Base-by-base conservation (phyloP, 2,888 invertebrate genomes). In the Plagodis pulveraria region DNA sequence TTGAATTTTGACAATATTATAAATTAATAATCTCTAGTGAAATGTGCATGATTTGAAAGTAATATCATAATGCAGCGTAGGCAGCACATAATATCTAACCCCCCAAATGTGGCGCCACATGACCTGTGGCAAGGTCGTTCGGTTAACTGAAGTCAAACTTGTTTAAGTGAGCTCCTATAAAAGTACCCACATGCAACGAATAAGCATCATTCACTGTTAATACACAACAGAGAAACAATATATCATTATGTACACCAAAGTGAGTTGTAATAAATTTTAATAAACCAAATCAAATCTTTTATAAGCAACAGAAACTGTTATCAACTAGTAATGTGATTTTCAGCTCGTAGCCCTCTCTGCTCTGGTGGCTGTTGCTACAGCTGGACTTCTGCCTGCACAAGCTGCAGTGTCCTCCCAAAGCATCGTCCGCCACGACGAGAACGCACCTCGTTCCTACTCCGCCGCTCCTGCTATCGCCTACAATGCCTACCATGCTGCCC, bases 401-500 rank as follows among this genome's bases (percentile, higher is more conserved):
- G 77, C 69, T 35, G 84, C 86, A 7, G 83, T 88, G 48, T 89
- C 89, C 38, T 87, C 87, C 34, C 87, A 87, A 65, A 85, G 76
- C 76, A 82, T 85, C 66, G 78, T 86, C 12, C 84, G 87, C 56
- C 85, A 83, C 74, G 85, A 83, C 80, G 79, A 74, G 80, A 48
- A 55, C 74, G 62, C 67, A 6, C 62, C 65, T 48, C 32, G 62
- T 10, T 62, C 86, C 22, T 44, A 42, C 42, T 12, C 11, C 11
- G 41, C 62, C 7, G 57, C 65, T 33, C 62, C 75, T 6, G 62
- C 42, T 12, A 6, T 69, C 9, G 44, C 80, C 46, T 68, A 70
- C 59, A 63, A 66, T 6, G 22, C 32, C 32, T 73, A 75, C 67
- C 69, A 75, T 48, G 69, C 75, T 6, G 74, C 74, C n/a, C 67